Conservation (phyloP, 2,888 invertebrate genomes). For the Phragmatobia fuliginosa region DNA sequence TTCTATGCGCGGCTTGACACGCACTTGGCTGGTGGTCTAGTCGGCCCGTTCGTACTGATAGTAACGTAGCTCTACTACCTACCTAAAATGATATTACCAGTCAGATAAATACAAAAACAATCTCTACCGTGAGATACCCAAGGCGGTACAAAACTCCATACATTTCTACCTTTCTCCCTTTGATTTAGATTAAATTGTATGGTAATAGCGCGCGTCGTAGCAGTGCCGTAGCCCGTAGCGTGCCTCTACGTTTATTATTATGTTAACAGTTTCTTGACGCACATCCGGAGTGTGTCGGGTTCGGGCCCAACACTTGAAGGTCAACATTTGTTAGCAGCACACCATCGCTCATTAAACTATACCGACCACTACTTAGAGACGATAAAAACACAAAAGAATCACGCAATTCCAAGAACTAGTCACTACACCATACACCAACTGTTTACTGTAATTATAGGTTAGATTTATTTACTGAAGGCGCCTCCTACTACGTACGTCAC, state of each 20-base stretch:
- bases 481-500: neutral
- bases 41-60: too few relatives aligned
- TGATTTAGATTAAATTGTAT: neutral
- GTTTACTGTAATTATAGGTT: conserved; percentile 4
- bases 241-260: conserved; percentile 32
- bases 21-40: too few relatives aligned
- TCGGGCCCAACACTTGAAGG: conserved; percentile 5
- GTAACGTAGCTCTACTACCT: too few relatives aligned
- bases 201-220: conserved; percentile 15
- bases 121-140: too few relatives aligned
- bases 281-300: conserved; percentile 28
- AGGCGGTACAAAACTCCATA: too few relatives aligned
- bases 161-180: too few relatives aligned
- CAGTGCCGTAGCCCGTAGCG: conserved; percentile 16
- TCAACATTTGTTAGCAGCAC: neutral
- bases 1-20: too few relatives aligned
- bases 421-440: neutral
- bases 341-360: neutral
- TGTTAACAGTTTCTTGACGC: conserved; percentile 37
- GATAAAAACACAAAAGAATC: conserved; percentile 5
- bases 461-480: neutral
- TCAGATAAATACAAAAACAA: too few relatives aligned
- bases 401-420: conserved; percentile 4
- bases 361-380: conserved; percentile 11
- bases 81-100: too few relatives aligned